These are phyloP conservation scores for Brachionus asplanchnoidis DNA, from an alignment of 1,140 invertebrate genomes.

Conservation along the genomic window DNA sequence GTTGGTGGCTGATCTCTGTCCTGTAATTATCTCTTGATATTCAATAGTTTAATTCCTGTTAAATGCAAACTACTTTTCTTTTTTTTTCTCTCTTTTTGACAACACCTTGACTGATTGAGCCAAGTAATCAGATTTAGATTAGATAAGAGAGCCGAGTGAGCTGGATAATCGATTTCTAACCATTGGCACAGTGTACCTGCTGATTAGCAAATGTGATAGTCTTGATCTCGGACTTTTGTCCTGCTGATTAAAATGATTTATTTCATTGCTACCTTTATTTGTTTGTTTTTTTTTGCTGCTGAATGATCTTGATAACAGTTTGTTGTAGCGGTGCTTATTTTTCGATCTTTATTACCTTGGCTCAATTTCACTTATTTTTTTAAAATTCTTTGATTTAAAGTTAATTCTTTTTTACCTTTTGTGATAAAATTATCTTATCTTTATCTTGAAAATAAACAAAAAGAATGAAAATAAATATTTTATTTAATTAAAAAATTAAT, in stretches of 20 bases:
- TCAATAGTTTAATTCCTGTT: constrained; percentile 1
- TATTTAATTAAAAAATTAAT: too few species aligned
- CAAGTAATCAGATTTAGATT: not conserved
- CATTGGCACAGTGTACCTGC: not conserved
- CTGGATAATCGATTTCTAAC: not conserved
- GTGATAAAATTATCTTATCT: too few species aligned
- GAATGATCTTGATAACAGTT: too few species aligned
- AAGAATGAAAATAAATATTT: too few species aligned
- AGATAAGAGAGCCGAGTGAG: constrained; percentile 5
- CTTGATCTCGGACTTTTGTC: not conserved
- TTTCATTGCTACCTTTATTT: too few species aligned
- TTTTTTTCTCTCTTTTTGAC: not conserved
- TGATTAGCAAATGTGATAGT: not conserved
- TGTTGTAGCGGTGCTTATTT: too few species aligned
- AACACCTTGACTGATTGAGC: constrained; percentile 8
- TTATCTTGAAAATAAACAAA: too few species aligned
- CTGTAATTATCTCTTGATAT: constrained; percentile 32
- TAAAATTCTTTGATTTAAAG: too few species aligned
- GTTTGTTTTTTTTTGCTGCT: too few species aligned
- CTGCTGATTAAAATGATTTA: not conserved
- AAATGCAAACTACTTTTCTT: not conserved
- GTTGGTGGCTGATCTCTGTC: not conserved
- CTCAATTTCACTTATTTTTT: too few species aligned
- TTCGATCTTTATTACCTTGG: too few species aligned
- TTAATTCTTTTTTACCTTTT: too few species aligned